phyloP scores from a whole-genome alignment of 1,140 invertebrate genomes.

The Neuroterus valhalla region DNA sequence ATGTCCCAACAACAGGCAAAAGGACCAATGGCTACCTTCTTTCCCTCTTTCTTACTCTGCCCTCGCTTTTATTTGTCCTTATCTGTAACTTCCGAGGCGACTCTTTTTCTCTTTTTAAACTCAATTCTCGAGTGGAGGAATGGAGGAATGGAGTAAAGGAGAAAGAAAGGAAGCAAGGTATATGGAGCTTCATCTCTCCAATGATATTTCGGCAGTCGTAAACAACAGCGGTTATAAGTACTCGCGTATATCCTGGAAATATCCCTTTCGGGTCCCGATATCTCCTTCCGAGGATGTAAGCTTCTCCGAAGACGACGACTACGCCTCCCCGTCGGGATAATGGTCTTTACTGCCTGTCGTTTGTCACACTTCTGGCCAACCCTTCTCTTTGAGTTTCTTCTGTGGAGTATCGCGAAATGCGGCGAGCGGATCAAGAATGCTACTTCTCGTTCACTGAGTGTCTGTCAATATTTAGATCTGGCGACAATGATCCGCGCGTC shows the following conservation, averaged over 20 bases:
- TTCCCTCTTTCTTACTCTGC: slow-evolving; percentile 2
- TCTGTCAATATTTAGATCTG: neutral
- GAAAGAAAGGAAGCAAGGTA: slow-evolving; percentile 32
- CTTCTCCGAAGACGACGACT: slow-evolving; percentile 39
- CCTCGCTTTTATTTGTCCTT: slow-evolving; percentile 17
- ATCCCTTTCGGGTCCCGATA: slow-evolving; percentile 34
- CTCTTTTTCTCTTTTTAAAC: slow-evolving; percentile 9
- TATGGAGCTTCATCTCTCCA: slow-evolving; percentile 35
- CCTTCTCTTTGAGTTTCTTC: slow-evolving; percentile 15
- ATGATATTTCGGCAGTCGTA: slow-evolving; percentile 48
- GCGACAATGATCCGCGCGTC: neutral
- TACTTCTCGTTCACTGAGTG: too few species aligned
- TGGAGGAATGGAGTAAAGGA: slow-evolving; percentile 34
- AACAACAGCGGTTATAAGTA: slow-evolving; percentile 48
- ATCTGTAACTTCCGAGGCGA: slow-evolving; percentile 15
- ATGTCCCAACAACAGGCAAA: slow-evolving; percentile 40
- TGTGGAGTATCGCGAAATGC: slow-evolving; percentile 41
- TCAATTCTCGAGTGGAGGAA: slow-evolving; percentile 33
- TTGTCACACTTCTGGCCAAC: slow-evolving; percentile 44
- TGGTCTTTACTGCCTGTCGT: slow-evolving; percentile 43
- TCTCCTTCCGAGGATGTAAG: neutral
- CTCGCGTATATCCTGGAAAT: slow-evolving; percentile 42
- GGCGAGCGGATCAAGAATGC: neutral
- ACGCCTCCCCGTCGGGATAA: slow-evolving; percentile 42
- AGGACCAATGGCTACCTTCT: slow-evolving; percentile 34